Percentiles rank a stretch among this genome's conserved stretches.
Conservation (phyloP, 2,888 invertebrate species). For the Pasiphila rectangulata region DNA sequence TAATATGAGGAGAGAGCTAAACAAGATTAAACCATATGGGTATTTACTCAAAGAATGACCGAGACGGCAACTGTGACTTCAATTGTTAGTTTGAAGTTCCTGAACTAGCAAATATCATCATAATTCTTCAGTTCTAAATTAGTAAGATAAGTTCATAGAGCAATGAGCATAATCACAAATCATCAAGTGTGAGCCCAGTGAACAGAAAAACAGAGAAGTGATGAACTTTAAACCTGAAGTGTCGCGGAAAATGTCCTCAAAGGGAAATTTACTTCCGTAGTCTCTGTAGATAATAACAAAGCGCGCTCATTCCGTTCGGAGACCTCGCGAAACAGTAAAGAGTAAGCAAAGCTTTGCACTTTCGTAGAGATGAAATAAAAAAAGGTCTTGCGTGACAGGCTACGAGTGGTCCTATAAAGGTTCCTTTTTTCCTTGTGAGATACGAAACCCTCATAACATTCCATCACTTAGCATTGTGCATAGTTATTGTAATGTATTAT, state of each 20-base stretch:
- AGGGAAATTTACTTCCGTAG: slow-evolving; percentile 35
- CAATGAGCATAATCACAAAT: slow-evolving; percentile 12
- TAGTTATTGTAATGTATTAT: too few species aligned
- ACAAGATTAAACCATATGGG: too few species aligned
- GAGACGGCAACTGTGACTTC: too few species aligned
- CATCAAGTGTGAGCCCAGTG: slow-evolving; percentile 29
- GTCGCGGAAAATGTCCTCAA: slow-evolving; percentile 35
- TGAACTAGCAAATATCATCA: too few species aligned
- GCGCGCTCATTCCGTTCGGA: slow-evolving; percentile 26
- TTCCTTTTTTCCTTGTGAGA: too few species aligned
- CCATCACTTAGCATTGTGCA: too few species aligned
- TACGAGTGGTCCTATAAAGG: too few species aligned
- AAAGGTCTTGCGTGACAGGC: too few species aligned
- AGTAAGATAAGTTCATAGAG: slow-evolving; percentile 1
- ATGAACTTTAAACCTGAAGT: slow-evolving; percentile 36
- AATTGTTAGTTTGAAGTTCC: too few species aligned
- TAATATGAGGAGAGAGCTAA: too few species aligned
- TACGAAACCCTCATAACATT: too few species aligned
- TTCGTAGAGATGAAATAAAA: slow-evolving; percentile 11
- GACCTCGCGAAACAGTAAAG: slow-evolving; percentile 14
- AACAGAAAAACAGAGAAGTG: slow-evolving; percentile 32
- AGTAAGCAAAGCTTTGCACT: slow-evolving; percentile 1
- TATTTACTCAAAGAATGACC: too few species aligned
- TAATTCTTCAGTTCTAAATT: not conserved
- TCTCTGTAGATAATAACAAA: slow-evolving; percentile 34